Evolutionary conservation across 1,140 invertebrate genomes (phyloP).

Genomic region (Zelostemma sp.): DNA sequence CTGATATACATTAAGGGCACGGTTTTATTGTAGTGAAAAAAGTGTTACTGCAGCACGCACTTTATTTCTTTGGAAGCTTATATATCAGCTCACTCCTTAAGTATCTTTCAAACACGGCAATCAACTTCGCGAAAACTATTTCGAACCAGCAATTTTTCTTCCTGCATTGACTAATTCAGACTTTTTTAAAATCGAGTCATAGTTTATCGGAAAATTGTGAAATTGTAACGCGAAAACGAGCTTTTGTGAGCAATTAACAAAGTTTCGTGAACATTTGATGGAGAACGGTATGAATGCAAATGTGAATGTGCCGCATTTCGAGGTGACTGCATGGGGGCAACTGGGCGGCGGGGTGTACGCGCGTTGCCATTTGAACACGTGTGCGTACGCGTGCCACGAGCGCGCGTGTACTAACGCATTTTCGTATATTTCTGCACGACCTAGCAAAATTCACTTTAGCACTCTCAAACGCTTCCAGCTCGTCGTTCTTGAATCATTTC

Average conservation of each 20-base stretch:
- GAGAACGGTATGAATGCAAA: background rate
- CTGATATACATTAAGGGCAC: constrained; percentile 31
- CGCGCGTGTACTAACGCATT: constrained; percentile 5
- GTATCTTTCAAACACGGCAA: background rate
- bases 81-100: background rate
- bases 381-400: constrained; percentile 24
- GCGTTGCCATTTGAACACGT: constrained; percentile 37
- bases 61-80: constrained; percentile 3
- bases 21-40: constrained; percentile 26
- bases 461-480: constrained; percentile 1
- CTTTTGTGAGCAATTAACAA: background rate
- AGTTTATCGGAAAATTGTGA: no score
- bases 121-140: constrained; percentile 18
- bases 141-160: no score
- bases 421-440: constrained; percentile 11
- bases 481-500: constrained; percentile 1
- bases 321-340: background rate
- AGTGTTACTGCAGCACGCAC: constrained; percentile 8
- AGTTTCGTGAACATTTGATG: background rate
- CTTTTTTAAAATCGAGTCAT: no score
- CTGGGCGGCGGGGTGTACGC: constrained; percentile 14
- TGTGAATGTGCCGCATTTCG: constrained; percentile 11
- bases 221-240: no score
- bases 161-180: no score
- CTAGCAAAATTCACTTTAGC: background rate